phyloP scores from a whole-genome alignment of 2,797 vertebrate genomes.

The Cryptoprocta ferox region DNA sequence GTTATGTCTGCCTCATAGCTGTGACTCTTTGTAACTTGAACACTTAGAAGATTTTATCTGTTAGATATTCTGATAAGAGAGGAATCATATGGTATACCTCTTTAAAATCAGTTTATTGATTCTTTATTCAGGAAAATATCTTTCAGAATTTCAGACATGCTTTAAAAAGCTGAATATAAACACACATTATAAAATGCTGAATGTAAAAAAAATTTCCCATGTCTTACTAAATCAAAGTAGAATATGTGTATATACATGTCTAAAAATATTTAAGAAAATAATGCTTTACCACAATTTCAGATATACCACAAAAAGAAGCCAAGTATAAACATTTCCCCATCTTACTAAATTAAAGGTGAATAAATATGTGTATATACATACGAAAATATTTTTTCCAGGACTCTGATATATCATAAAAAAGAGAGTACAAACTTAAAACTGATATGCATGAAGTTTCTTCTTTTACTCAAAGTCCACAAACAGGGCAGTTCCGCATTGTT shows the following conservation, averaged over 20 bases:
- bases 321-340: neutral
- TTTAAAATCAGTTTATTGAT: slow-evolving; percentile 2
- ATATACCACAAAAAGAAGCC: slow-evolving; percentile 34
- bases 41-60: slow-evolving; percentile 48
- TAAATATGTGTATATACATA: neutral
- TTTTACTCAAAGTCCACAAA: neutral
- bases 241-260: neutral
- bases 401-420: neutral
- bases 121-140: slow-evolving; percentile 59
- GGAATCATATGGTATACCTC: neutral
- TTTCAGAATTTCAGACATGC: slow-evolving; percentile 11
- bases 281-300: neutral
- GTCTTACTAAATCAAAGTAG: slow-evolving; percentile 11
- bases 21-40: neutral
- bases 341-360: neutral
- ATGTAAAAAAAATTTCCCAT: neutral
- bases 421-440: neutral
- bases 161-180: slow-evolving; percentile 38
- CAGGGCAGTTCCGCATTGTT: neutral
- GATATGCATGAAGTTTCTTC: neutral
- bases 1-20: neutral
- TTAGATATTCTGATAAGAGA: neutral
- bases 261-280: slow-evolving; percentile 27
- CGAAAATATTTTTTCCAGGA: neutral
- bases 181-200: slow-evolving; percentile 7